phyloP scores from a whole-genome alignment of 2,113 vertebrate species.

The Castor canadensis region DNA sequence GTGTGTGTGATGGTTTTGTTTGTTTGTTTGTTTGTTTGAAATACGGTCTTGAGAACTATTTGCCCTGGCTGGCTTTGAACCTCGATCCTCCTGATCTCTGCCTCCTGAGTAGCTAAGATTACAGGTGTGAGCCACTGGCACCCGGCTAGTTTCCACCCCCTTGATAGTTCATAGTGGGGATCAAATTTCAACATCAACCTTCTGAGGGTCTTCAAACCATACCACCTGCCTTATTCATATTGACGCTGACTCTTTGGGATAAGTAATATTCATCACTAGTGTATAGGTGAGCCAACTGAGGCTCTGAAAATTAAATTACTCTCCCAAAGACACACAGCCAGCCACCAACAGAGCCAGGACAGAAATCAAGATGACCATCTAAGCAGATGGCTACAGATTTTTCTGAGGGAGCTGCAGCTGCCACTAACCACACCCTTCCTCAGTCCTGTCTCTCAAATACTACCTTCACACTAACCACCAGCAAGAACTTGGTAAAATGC shows the following conservation, averaged over 20 bases:
- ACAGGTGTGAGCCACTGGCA: no score
- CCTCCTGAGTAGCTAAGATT: no score
- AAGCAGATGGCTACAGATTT: background rate
- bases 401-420: background rate
- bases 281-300: background rate
- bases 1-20: no score
- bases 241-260: background rate
- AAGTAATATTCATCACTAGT: background rate
- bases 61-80: no score
- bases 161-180: background rate
- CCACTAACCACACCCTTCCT: background rate
- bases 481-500: background rate
- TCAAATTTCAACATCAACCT: background rate
- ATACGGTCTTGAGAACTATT: no score
- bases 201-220: background rate
- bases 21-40: no score
- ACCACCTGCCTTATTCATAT: background rate
- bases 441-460: background rate
- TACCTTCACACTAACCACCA: background rate
- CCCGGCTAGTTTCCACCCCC: no score
- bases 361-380: background rate
- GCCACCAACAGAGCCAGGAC: background rate
- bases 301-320: background rate
- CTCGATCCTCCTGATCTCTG: no score
- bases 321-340: background rate